Evolutionary conservation across 2,888 invertebrate genomes (phyloP), one percentile per base, ranked within the genome.

Genomic region (Apamea anceps): DNA sequence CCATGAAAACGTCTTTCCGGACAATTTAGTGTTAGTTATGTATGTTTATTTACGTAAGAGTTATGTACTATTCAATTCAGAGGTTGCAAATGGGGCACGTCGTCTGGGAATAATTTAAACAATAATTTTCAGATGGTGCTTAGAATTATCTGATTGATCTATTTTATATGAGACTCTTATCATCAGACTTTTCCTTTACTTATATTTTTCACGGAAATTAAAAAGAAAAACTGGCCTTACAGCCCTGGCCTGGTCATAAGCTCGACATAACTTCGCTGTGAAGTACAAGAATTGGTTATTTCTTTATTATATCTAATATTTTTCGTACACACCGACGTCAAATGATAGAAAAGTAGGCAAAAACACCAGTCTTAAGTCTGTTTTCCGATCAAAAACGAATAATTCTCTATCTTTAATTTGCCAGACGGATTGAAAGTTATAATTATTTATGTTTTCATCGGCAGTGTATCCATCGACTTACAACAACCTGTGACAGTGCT

Each of bases 21-120:
- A 77, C 74, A 72, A 79, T 85, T 86, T 79, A 42, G 8, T 25
- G 60, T 86, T 77, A 79, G 54, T 79, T 79, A 83, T 86, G 63
- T 66, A 21, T 63, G 57, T 86, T 75, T 86, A 71, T 78, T 79
- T 72, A 63, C 37, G 54, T 62, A 72, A 79, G 63, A 37, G 37
- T 71, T 65, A 74, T 73, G 13, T 60, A 78, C 37, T 66, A 65
- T 85, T 79, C 74, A 13, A 65, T 54, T 42, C 71, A 86, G 76
- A 79, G 60, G 76, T 75, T 63, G 48, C 57, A 72, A 85, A 85
- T 83, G 84, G 32, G 32, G 60, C 85, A 37, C 28, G 25, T 45
- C 87, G 74, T 54, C 65, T 48, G 65, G 6, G 63, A 68, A 77
- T 83, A 68, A 79, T 83, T 86, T 76, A 42, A 77, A 72, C 71